Percentiles rank a stretch among this genome's conserved stretches.
These are phyloP conservation scores for Leptarthrus brevirostris DNA, from an alignment of 2,888 invertebrate genomes.

Conservation along the genomic window DNA sequence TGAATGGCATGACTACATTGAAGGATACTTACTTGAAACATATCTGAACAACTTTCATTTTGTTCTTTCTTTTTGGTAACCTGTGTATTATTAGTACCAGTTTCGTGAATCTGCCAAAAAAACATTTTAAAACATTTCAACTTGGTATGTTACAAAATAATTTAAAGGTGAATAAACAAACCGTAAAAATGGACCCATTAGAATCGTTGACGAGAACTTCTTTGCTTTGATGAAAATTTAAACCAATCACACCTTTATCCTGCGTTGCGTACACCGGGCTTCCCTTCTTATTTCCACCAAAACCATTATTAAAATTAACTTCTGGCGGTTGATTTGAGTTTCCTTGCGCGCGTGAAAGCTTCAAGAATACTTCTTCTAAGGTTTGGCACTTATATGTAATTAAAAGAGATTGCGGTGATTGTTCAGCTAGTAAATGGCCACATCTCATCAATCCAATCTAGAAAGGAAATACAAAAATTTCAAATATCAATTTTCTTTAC, in stretches of 20 bases:
- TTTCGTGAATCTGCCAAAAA: conserved; percentile 3
- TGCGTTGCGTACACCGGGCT: conserved; percentile 87
- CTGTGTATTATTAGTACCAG: neutral
- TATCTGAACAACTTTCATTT: conserved; percentile 70
- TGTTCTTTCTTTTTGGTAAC: conserved; percentile 59
- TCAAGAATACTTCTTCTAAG: conserved; percentile 92
- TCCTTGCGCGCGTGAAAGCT: conserved; percentile 84
- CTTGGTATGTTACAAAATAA: too few species aligned
- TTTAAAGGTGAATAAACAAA: too few species aligned
- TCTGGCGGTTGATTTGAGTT: conserved; percentile 69
- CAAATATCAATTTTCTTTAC: too few species aligned
- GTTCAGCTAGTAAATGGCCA: conserved; percentile 90
- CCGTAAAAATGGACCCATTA: conserved; percentile 71
- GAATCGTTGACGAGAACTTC: conserved; percentile 84
- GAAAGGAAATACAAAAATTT: conserved; percentile 56
- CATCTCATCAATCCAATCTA: conserved; percentile 96
- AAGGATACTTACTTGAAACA: conserved; percentile 69
- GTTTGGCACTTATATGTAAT: conserved; percentile 85
- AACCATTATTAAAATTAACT: conserved; percentile 63
- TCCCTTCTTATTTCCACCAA: conserved; percentile 76
- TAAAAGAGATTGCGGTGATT: conserved; percentile 85
- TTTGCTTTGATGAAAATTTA: conserved; percentile 92
- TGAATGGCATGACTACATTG: too few species aligned
- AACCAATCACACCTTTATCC: conserved; percentile 86
- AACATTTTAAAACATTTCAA: conserved; percentile 1